A percentile compares a stretch with the other conserved stretches of the same genome.
These are phyloP conservation scores for Myopa tessellatipennis DNA, from an alignment of 2,888 invertebrate genomes.

Conservation along the genomic window DNA sequence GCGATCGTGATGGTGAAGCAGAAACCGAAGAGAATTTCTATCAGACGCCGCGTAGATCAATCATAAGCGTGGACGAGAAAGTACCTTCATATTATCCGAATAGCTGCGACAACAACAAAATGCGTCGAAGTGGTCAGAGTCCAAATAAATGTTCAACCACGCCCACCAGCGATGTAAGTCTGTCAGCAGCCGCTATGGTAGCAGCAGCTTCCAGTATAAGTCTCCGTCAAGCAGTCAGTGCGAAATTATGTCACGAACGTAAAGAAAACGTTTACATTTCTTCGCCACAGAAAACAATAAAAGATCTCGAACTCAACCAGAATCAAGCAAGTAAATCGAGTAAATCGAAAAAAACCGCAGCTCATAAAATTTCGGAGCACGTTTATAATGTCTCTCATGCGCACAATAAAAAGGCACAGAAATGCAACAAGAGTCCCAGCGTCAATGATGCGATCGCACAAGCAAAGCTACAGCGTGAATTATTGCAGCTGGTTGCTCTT, in stretches of 20 bases:
- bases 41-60: slow-evolving; percentile 63
- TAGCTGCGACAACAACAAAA: slow-evolving; percentile 62
- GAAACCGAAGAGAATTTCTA: slow-evolving; percentile 57
- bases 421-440: slow-evolving; percentile 47
- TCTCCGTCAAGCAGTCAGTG: slow-evolving; percentile 58
- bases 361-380: slow-evolving; percentile 65
- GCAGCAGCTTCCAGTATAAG: slow-evolving; percentile 30
- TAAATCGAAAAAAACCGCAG: slow-evolving; percentile 56
- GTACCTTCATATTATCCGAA: slow-evolving; percentile 68
- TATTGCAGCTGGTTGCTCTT: slow-evolving; percentile 60
- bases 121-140: slow-evolving; percentile 56
- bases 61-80: slow-evolving; percentile 67
- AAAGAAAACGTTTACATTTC: slow-evolving; percentile 66
- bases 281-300: slow-evolving; percentile 63
- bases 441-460: slow-evolving; percentile 44
- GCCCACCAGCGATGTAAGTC: neutral
- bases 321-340: slow-evolving; percentile 31
- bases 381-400: slow-evolving; percentile 65
- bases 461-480: slow-evolving; percentile 55
- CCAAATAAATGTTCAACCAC: neutral
- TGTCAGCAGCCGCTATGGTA: neutral
- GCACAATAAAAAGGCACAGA: slow-evolving; percentile 38
- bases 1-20: slow-evolving; percentile 43
- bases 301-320: neutral
- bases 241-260: slow-evolving; percentile 59